Percentiles rank a stretch among this genome's conserved stretches.
phyloP scores from a whole-genome alignment of 1,140 invertebrate species.

The Pseudachorutes palmiensis region DNA sequence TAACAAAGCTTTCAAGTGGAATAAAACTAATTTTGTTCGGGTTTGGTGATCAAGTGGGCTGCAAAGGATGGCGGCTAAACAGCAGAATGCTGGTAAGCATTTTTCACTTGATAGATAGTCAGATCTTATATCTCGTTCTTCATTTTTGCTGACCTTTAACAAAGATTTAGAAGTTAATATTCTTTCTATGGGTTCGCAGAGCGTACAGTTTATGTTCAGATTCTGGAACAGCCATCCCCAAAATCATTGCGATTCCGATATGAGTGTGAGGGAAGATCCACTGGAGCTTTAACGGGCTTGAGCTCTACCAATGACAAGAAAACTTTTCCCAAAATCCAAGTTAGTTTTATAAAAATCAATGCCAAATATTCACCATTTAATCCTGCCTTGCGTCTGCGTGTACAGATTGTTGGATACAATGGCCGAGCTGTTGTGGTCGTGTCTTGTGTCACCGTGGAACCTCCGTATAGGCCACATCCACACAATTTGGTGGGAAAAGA shows the following conservation, averaged over 20 bases:
- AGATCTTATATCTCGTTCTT: no score
- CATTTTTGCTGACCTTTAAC: no score
- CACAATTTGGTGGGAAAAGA: constrained; percentile 93
- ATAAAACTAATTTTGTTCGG: no score
- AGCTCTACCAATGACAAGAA: constrained; percentile 81
- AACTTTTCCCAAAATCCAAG: constrained; percentile 81
- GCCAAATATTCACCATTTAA: not conserved
- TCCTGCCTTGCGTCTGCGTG: not conserved
- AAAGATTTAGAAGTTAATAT: no score
- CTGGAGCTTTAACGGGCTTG: constrained; percentile 85
- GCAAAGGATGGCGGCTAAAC: no score
- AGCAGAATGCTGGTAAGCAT: no score
- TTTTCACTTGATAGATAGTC: no score
- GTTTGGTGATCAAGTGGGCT: no score
- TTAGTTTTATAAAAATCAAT: constrained; percentile 38
- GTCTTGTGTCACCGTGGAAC: constrained; percentile 91
- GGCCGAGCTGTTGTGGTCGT: constrained; percentile 80
- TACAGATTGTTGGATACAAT: constrained; percentile 67
- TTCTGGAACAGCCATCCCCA: constrained; percentile 82
- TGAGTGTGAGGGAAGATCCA: constrained; percentile 90
- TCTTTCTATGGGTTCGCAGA: no score
- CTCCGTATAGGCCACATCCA: constrained; percentile 78
- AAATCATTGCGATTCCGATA: constrained; percentile 85
- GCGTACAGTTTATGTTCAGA: constrained; percentile 51
- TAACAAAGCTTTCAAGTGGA: no score